Evolutionary conservation across 2,797 vertebrate genomes (phyloP).

Genomic region (Peromyscus nudipes): DNA sequence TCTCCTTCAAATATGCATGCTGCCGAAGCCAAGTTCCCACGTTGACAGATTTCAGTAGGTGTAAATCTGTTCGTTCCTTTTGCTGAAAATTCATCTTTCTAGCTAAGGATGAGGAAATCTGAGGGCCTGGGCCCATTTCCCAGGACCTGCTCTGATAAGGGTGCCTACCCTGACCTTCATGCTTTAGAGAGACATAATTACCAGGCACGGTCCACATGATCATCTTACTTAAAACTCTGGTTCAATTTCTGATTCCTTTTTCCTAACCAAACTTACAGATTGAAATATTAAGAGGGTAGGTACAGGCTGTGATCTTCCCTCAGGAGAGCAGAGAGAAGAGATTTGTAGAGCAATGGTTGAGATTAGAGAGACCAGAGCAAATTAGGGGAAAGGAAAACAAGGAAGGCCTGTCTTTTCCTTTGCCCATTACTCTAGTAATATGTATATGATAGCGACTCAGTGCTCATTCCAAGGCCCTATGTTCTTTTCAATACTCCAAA

Average conservation of each 20-base stretch:
- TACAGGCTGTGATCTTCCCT: background rate
- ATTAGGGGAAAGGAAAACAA: background rate
- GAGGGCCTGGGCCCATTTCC: background rate
- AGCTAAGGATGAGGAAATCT: background rate
- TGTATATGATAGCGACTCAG: background rate
- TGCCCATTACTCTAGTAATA: background rate
- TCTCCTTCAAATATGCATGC: background rate
- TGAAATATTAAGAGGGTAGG: background rate
- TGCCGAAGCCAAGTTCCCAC: background rate
- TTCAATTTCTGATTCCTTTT: background rate
- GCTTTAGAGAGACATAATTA: background rate
- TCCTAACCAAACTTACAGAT: background rate
- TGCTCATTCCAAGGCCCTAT: background rate
- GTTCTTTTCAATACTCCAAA: background rate
- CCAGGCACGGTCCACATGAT: background rate
- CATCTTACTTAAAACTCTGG: background rate
- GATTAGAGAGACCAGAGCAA: background rate
- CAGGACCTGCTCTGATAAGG: background rate
- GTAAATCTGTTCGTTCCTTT: background rate
- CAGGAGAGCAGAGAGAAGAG: background rate
- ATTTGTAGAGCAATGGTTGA: background rate
- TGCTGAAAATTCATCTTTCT: background rate
- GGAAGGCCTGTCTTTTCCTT: background rate
- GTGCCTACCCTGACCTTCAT: background rate
- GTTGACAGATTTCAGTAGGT: background rate